A percentile compares a stretch with the other conserved stretches of the same genome.
These are phyloP conservation scores for Pterophyllum scalare DNA, from an alignment of 2,113 vertebrate species.

Conservation along the genomic window DNA sequence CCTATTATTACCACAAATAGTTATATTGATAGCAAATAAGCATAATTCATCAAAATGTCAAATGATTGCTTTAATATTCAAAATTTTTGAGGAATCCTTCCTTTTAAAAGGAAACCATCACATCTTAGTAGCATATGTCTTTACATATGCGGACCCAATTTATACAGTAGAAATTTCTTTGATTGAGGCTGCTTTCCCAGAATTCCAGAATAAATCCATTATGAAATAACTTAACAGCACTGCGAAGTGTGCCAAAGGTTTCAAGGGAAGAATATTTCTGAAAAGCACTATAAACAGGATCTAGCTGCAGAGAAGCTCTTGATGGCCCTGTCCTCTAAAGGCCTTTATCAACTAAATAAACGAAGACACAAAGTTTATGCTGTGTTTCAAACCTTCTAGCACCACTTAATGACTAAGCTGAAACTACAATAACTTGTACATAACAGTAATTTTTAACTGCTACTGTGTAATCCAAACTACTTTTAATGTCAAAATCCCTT, in stretches of 20 bases:
- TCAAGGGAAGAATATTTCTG: constrained; percentile 43
- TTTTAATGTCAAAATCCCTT: background rate
- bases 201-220: constrained; percentile 12
- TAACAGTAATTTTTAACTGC: background rate
- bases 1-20: background rate
- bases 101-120: background rate
- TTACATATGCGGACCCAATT: constrained; percentile 1
- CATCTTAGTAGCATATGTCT: background rate
- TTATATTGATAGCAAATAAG: background rate
- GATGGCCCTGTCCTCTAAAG: constrained; percentile 69
- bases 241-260: constrained; percentile 65
- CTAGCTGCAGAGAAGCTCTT: constrained; percentile 80
- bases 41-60: background rate
- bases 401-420: constrained; percentile 8
- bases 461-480: background rate
- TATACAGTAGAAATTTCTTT: background rate
- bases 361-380: constrained; percentile 16
- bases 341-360: constrained; percentile 47
- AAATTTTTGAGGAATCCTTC: background rate
- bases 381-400: constrained; percentile 26
- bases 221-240: constrained; percentile 27
- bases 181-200: background rate
- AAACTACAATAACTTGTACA: background rate
- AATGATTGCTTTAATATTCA: background rate
- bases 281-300: constrained; percentile 73